Evolutionary conservation across 2,797 vertebrate genomes (phyloP).

Genomic region (Hozukius guyotensis): DNA sequence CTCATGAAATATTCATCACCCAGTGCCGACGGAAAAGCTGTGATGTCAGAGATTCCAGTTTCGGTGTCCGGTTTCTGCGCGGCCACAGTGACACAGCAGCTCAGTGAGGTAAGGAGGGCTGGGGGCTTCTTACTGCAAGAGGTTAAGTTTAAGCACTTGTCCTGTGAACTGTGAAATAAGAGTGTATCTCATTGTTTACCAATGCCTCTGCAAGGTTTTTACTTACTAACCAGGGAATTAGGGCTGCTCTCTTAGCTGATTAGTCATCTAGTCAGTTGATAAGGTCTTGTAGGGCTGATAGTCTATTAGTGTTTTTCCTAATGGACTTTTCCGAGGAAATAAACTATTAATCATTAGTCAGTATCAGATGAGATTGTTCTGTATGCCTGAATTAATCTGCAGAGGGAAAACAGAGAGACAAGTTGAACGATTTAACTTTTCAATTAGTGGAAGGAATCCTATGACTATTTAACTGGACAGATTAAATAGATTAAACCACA

Average conservation of each 20-base stretch:
- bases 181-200: conserved; percentile 27
- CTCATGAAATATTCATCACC: conserved; percentile 79
- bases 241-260: conserved; percentile 21
- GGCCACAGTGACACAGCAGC: conserved; percentile 63
- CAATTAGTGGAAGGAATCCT: background rate
- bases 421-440: background rate
- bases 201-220: conserved; percentile 13
- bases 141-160: conserved; percentile 46
- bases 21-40: conserved; percentile 68
- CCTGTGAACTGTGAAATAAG: conserved; percentile 43
- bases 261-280: conserved; percentile 30
- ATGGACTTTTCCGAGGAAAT: background rate
- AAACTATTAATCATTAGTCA: background rate
- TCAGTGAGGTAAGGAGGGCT: conserved; percentile 2
- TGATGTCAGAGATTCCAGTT: conserved; percentile 80
- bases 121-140: conserved; percentile 33
- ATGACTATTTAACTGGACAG: background rate
- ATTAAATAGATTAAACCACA: background rate
- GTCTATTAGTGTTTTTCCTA: conserved; percentile 1
- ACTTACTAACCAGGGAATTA: conserved; percentile 39
- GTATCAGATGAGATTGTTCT: background rate
- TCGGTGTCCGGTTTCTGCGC: conserved; percentile 63
- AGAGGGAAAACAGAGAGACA: background rate
- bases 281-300: conserved; percentile 5
- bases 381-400: background rate